Evolutionary conservation across 37 sponge, comb jelly and placozoan species (phyloP).

Genomic region (Mnemiopsis leidyi): DNA sequence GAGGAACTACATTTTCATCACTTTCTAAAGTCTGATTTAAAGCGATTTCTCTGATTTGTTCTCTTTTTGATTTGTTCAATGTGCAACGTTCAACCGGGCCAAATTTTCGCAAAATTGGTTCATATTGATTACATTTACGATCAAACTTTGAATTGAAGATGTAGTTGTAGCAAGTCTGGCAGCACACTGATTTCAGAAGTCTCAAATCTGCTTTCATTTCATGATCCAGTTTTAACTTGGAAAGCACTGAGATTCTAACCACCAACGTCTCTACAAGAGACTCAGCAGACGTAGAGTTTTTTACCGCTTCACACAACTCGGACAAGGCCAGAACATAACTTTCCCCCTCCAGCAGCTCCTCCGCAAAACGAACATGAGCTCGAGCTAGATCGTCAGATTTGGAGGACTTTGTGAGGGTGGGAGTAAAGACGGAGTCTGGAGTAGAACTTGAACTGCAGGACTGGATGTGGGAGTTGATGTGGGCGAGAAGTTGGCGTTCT

Average conservation of each 20-base stretch:
- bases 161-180: neutral
- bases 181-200: neutral
- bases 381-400: constrained; percentile 50
- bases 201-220: neutral
- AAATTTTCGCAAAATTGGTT: neutral
- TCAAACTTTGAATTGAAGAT: neutral
- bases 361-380: constrained; percentile 3
- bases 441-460: neutral
- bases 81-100: neutral
- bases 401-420: neutral
- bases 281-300: neutral
- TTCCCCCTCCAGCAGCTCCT: neutral
- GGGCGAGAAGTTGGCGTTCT: neutral
- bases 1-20: neutral
- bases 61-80: neutral
- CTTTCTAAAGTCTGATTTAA: neutral
- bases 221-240: neutral
- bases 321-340: neutral
- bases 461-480: neutral
- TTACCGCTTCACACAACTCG: neutral
- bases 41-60: neutral
- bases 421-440: neutral
- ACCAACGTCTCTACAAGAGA: neutral
- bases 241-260: neutral
- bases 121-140: neutral